phyloP scores from a whole-genome alignment of 2,113 vertebrate species.

The Dipodomys spectabilis region DNA sequence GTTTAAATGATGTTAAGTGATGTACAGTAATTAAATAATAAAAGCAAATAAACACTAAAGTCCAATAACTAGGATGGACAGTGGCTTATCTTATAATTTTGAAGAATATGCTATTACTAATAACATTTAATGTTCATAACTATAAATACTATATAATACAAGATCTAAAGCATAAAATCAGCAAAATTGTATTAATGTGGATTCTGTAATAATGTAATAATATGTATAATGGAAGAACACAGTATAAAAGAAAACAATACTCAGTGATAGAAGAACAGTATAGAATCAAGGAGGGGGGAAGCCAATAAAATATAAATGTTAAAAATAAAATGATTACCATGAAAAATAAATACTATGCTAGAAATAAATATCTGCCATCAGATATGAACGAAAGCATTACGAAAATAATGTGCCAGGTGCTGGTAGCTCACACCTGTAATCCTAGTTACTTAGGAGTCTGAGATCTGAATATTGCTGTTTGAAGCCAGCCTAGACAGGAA shows the following conservation, averaged over 20 bases:
- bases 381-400: not conserved
- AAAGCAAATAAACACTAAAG: not conserved
- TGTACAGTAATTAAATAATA: not conserved
- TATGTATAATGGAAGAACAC: not conserved
- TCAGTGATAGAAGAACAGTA: not conserved
- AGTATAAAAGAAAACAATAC: not conserved
- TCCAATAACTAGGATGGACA: not conserved
- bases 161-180: not conserved
- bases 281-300: not conserved
- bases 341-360: not conserved
- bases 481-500: too few species aligned
- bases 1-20: not conserved
- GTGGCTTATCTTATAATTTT: not conserved
- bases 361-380: not conserved
- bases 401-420: too few species aligned
- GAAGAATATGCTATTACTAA: not conserved
- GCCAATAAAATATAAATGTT: not conserved
- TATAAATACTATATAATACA: not conserved
- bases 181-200: rapidly evolving
- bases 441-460: too few species aligned
- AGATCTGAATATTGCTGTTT: too few species aligned
- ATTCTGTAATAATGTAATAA: not conserved
- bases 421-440: too few species aligned
- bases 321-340: not conserved
- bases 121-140: not conserved